A percentile compares a stretch with the other conserved stretches of the same genome.
Evolutionary conservation across 2,797 vertebrate genomes (phyloP).

Genomic region (Cynopterus sphinx): DNA sequence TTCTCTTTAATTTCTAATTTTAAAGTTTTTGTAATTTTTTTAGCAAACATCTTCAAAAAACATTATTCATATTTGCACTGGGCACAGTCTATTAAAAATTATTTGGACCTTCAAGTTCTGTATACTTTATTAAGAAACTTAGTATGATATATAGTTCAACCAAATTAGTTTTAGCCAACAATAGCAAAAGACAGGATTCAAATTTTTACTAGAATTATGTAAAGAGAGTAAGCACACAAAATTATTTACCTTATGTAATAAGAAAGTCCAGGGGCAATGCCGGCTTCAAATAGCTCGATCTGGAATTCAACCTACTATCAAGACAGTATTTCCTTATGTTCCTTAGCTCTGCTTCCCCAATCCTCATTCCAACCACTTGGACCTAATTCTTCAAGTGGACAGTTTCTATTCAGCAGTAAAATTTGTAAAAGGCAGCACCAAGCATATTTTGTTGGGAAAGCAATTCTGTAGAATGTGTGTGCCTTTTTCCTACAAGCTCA

Average conservation of each 20-base stretch:
- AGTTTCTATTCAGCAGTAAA: not conserved
- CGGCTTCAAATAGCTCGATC: not conserved
- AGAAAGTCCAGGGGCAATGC: not conserved
- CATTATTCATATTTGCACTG: not conserved
- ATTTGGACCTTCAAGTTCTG: not conserved
- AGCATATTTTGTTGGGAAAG: not conserved
- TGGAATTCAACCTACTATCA: not conserved
- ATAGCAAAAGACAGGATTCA: not conserved
- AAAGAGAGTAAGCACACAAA: not conserved
- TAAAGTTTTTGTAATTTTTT: too few relatives aligned
- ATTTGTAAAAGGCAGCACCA: not conserved
- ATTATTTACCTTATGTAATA: not conserved
- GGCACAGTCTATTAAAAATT: not conserved
- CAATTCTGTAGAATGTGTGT: not conserved
- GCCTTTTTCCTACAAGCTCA: not conserved
- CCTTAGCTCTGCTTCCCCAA: not conserved
- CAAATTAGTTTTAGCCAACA: not conserved
- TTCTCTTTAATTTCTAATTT: not conserved
- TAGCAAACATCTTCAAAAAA: not conserved
- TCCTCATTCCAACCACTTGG: fast-evolving
- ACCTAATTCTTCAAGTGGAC: not conserved
- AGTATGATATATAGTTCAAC: not conserved
- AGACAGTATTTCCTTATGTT: not conserved
- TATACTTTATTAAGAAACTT: not conserved
- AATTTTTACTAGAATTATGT: not conserved